Evolutionary conservation across 2,113 vertebrate species (phyloP).

Genomic region (Dryoscopus gambensis): DNA sequence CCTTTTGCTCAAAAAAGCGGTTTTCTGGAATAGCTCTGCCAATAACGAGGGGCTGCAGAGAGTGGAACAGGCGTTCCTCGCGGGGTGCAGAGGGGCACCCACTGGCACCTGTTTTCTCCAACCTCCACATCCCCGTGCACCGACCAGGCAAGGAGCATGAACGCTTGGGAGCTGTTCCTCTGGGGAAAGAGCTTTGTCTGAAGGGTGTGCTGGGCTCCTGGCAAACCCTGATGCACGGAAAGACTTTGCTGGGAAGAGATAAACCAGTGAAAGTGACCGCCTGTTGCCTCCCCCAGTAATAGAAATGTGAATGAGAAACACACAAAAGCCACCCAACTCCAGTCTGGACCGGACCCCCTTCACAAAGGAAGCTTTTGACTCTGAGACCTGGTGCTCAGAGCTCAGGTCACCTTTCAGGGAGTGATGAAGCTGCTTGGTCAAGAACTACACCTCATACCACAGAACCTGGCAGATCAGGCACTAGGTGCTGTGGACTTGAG

Average conservation of each 20-base stretch:
- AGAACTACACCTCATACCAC: neutral
- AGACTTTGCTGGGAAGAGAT: neutral
- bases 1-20: neutral
- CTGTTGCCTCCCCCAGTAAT: neutral
- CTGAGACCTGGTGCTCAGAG: neutral
- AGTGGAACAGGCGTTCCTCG: fast-evolving
- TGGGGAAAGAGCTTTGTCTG: neutral
- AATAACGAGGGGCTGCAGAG: fast-evolving
- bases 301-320: neutral
- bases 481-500: neutral
- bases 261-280: neutral
- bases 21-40: neutral
- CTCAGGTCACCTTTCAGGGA: neutral
- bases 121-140: neutral
- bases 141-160: neutral
- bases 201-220: neutral
- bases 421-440: fast-evolving
- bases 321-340: neutral
- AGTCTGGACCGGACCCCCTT: neutral
- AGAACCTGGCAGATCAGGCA: neutral
- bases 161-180: neutral
- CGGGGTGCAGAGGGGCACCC: neutral
- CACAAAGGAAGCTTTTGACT: neutral
- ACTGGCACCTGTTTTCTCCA: neutral
- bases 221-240: neutral